These are phyloP conservation scores for Dicyrtoma fusca DNA, from an alignment of 2,888 invertebrate genomes.

Conservation along the genomic window DNA sequence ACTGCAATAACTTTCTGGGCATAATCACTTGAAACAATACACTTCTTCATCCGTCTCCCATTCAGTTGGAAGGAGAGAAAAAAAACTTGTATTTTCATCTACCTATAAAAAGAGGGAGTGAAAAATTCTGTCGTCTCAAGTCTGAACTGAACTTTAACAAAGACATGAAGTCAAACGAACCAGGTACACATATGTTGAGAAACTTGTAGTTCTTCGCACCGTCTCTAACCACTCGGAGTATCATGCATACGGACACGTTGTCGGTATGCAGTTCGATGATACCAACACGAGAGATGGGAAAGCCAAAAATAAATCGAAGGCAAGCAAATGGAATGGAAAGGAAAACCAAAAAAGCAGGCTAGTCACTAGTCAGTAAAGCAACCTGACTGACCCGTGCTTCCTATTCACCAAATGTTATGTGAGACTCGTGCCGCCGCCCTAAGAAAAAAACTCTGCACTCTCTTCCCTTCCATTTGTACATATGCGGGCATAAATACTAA, in stretches of 20 bases:
- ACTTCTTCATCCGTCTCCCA: too few species aligned
- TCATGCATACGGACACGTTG: too few species aligned
- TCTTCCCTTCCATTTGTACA: slow-evolving; percentile 15
- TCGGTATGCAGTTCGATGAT: too few species aligned
- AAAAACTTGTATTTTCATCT: too few species aligned
- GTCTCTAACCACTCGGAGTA: slow-evolving; percentile 39
- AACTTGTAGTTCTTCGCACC: slow-evolving; percentile 42
- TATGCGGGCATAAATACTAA: slow-evolving; percentile 2
- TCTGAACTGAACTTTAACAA: too few species aligned
- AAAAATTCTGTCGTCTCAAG: too few species aligned
- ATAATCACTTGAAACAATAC: too few species aligned
- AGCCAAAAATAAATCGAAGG: slow-evolving; percentile 43
- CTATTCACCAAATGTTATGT: slow-evolving; percentile 51
- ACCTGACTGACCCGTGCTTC: slow-evolving; percentile 47
- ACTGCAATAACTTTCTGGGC: too few species aligned
- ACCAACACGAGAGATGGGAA: slow-evolving; percentile 28
- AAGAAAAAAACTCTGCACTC: slow-evolving; percentile 30
- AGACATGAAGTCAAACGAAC: neutral
- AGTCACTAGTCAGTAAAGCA: slow-evolving; percentile 37
- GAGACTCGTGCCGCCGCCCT: slow-evolving; percentile 49
- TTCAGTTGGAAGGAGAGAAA: too few species aligned
- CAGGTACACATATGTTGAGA: neutral
- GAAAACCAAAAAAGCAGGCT: slow-evolving; percentile 31
- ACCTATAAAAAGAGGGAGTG: too few species aligned
- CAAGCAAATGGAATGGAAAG: slow-evolving; percentile 41